Base-by-base conservation (phyloP, 2,888 invertebrate species). In the Troides helena region DNA sequence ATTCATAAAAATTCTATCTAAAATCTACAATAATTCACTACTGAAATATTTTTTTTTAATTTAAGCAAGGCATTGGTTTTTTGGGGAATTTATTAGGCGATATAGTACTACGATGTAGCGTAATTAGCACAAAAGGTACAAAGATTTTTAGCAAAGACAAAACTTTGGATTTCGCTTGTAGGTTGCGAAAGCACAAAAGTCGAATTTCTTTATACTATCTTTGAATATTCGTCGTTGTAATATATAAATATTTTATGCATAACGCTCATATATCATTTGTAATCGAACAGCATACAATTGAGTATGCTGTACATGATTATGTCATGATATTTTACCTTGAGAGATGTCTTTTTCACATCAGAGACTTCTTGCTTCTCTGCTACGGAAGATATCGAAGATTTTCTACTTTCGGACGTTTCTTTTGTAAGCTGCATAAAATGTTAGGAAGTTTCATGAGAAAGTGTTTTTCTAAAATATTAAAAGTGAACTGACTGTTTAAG, bases 391-490 rank as follows among this genome's bases (percentile, higher is more conserved):
- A 93, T 77, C 0, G 93, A 93, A 7, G 93, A 92, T 68, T 93
- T 92, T 80, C 93, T 89, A 77, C 90, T 92, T 74, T 93, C 93
- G 39, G 92, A 84, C 73, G 90, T 84, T 80, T 93, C 92, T 69
- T 92, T 90, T 70, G 92, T 92, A 56, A 92, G 75, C 92, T 92
- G 74, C 56, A 46, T 46, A 46, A 46, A 46, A 12, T 14, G 46
- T 46, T 14, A 46, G 14, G 46, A 46, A 46, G 46, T 46, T 46
- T 14, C 46, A 14, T 14, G 30, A 30, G 30, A 46, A 46, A 10
- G 39, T 39, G 8, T 39, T 39, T 39, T 39, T 39, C 4, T 39
- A n/a, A 6, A n/a, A 18, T 12, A 7, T 4, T 0, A n/a, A 53
- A n/a, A 53, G 53, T 10, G 53, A 53, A 53, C 1, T 12, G 17